A percentile compares a stretch with the other conserved stretches of the same genome.
Evolutionary conservation across 1,140 invertebrate species (phyloP).

Genomic region (Ridgeia piscesae): DNA sequence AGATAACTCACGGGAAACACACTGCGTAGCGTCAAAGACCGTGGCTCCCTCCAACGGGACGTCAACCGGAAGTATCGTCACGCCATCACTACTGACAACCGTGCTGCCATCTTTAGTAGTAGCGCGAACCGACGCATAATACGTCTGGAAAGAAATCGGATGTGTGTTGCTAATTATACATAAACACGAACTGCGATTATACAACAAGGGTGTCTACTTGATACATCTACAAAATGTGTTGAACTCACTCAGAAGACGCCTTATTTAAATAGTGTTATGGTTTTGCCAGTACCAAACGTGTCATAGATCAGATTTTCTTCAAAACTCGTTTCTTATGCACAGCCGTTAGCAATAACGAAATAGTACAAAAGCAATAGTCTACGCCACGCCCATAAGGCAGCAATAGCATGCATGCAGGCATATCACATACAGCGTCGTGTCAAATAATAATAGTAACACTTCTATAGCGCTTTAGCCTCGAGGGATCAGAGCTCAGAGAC

Average conservation of each 20-base stretch:
- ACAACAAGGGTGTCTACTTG: no score
- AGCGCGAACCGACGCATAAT: background rate
- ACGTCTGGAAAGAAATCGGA: background rate
- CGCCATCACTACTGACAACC: background rate
- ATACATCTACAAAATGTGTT: no score
- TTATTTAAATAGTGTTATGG: no score
- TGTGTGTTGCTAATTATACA: no score
- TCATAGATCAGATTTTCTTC: no score
- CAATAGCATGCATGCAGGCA: background rate
- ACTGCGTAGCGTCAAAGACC: background rate
- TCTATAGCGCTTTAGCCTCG: no score
- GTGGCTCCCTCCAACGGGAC: background rate
- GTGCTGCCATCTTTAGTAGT: background rate
- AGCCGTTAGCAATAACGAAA: background rate
- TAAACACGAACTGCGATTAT: no score
- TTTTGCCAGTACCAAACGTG: no score
- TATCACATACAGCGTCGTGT: no score
- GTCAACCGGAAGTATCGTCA: constrained; percentile 12
- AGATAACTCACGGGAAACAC: background rate
- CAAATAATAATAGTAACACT: no score
- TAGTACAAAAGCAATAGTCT: background rate
- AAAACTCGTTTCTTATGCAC: background rate
- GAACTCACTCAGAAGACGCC: no score
- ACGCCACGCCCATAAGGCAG: background rate
- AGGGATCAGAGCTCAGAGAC: no score